Conservation (phyloP, 2,888 invertebrate species). For the Eucriotettix oculatus region DNA sequence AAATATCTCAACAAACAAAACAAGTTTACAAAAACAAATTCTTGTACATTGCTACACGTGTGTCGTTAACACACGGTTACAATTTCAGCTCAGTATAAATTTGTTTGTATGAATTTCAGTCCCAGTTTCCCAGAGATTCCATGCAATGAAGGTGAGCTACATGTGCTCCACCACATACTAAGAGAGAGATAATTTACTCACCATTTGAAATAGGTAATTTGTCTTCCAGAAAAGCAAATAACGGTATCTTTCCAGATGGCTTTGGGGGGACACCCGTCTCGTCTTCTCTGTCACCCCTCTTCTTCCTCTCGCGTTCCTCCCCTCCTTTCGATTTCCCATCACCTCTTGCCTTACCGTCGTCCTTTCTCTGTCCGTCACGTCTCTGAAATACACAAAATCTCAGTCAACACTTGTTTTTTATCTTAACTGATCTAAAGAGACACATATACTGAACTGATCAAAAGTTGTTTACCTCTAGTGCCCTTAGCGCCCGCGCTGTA, state of each 20-base stretch:
- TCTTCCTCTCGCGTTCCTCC: constrained; percentile 16
- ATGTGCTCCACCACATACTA: neutral
- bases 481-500: constrained; percentile 51
- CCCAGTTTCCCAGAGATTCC: no score
- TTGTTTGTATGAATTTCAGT: no score
- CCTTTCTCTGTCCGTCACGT: constrained; percentile 24
- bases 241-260: constrained; percentile 61
- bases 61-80: no score
- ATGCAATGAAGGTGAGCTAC: no score
- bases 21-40: no score
- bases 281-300: constrained; percentile 34
- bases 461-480: constrained; percentile 30
- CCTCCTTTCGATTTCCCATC: constrained; percentile 19
- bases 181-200: neutral
- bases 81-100: no score
- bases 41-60: no score
- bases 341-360: constrained; percentile 1
- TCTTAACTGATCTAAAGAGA: neutral
- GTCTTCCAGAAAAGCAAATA: constrained; percentile 69
- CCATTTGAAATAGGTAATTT: constrained; percentile 38
- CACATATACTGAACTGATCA: neutral
- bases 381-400: neutral
- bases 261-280: constrained; percentile 34
- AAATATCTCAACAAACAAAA: no score
- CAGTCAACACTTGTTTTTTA: neutral